Evolutionary conservation across 2,797 vertebrate species (phyloP).

Genomic region (Parauchenoglanis ngamensis): DNA sequence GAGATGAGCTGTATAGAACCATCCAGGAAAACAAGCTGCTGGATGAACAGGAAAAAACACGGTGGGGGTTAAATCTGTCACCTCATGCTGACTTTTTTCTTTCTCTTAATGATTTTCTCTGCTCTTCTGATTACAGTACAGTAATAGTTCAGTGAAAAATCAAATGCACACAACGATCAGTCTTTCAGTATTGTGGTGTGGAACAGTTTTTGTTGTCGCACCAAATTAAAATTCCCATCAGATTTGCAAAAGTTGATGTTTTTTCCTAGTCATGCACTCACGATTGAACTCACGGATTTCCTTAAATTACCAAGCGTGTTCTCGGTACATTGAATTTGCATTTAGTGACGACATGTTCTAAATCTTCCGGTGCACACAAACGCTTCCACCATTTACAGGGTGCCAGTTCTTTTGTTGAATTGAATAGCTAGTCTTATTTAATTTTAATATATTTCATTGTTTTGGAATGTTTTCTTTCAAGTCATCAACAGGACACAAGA

Average conservation of each 20-base stretch:
- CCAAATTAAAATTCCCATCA: not conserved
- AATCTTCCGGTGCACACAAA: not conserved
- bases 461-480: not conserved
- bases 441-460: not conserved
- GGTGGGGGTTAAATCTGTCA: constrained; percentile 65
- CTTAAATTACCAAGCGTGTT: not conserved
- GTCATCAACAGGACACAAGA: not conserved
- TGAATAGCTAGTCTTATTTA: not conserved
- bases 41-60: constrained; percentile 72
- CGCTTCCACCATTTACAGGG: not conserved
- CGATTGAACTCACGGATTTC: not conserved
- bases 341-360: not conserved
- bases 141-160: not conserved
- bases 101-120: not conserved
- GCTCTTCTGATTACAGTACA: not conserved
- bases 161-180: not conserved
- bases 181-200: not conserved
- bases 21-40: constrained; percentile 67
- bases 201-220: not conserved
- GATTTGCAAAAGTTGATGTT: not conserved
- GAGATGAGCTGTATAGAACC: constrained; percentile 67
- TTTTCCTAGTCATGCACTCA: not conserved
- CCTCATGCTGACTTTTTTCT: not conserved
- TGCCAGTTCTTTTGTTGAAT: not conserved
- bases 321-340: not conserved